Conservation (phyloP, 92 coral and sea anemone genomes). For the Epizoanthus illoricatus region DNA sequence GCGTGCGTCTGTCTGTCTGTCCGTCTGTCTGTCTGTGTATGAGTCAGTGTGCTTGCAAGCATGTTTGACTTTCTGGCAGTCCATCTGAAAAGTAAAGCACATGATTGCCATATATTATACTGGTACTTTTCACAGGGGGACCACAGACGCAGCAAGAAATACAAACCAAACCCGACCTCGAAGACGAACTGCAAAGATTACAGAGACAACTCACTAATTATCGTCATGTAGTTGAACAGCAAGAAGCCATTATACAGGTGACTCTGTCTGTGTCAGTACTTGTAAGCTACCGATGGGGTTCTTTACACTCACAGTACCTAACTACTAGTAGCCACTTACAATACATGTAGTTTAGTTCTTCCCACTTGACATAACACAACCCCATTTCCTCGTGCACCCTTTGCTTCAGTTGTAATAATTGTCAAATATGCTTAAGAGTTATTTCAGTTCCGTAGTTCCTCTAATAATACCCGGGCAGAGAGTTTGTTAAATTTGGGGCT, state of each 20-base stretch:
- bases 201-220: slow-evolving; percentile 80
- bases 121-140: slow-evolving; percentile 13
- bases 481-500: no score
- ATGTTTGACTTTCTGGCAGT: not conserved
- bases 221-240: slow-evolving; percentile 89
- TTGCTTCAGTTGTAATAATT: no score
- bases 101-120: not conserved
- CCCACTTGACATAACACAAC: no score
- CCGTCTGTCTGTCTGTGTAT: not conserved
- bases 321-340: no score
- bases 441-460: no score
- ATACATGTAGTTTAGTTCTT: no score
- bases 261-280: not conserved
- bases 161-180: slow-evolving; percentile 36
- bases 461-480: no score
- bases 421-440: no score
- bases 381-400: no score
- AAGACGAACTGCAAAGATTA: slow-evolving; percentile 64
- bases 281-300: no score
- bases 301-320: no score
- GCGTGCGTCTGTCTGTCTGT: no score
- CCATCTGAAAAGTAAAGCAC: not conserved
- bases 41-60: not conserved
- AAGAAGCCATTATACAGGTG: slow-evolving; percentile 89
- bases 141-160: slow-evolving; percentile 41